Percentiles rank a stretch among this genome's conserved stretches.
Evolutionary conservation across 2,797 vertebrate species (phyloP).

Genomic region (Malacoctenus gilli): DNA sequence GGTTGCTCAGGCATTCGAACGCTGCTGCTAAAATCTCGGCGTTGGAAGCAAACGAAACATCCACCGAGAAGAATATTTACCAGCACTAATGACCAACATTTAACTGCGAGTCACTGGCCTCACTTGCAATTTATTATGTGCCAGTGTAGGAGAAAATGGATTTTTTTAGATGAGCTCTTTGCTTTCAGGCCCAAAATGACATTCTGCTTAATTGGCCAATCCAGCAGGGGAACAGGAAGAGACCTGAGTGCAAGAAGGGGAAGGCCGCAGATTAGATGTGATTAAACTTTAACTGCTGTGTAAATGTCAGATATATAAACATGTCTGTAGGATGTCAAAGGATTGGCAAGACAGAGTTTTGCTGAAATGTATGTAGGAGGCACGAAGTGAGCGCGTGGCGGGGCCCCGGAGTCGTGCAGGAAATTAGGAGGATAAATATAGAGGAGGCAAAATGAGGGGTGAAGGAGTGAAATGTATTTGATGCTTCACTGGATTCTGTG

Average conservation of each 20-base stretch:
- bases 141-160: too few relatives aligned
- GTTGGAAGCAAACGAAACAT: too few relatives aligned
- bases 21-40: too few relatives aligned
- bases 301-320: slow-evolving; percentile 25
- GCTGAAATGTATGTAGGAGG: neutral
- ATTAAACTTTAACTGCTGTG: slow-evolving; percentile 10
- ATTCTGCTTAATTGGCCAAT: slow-evolving; percentile 7
- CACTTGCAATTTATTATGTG: neutral
- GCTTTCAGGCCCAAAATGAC: neutral
- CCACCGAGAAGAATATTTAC: too few relatives aligned
- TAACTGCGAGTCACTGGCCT: neutral
- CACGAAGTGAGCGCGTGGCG: too few relatives aligned
- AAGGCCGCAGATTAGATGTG: slow-evolving; percentile 7
- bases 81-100: neutral
- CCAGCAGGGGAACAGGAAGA: neutral
- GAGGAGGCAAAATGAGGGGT: neutral
- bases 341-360: neutral
- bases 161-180: neutral
- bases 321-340: neutral
- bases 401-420: too few relatives aligned
- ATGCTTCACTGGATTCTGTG: slow-evolving; percentile 21
- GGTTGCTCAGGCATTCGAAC: too few relatives aligned
- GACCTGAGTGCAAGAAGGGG: neutral
- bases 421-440: slow-evolving; percentile 6
- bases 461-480: slow-evolving; percentile 19